phyloP scores from a whole-genome alignment of 2,797 vertebrate species.

The Sebastes kiyomatsui region DNA sequence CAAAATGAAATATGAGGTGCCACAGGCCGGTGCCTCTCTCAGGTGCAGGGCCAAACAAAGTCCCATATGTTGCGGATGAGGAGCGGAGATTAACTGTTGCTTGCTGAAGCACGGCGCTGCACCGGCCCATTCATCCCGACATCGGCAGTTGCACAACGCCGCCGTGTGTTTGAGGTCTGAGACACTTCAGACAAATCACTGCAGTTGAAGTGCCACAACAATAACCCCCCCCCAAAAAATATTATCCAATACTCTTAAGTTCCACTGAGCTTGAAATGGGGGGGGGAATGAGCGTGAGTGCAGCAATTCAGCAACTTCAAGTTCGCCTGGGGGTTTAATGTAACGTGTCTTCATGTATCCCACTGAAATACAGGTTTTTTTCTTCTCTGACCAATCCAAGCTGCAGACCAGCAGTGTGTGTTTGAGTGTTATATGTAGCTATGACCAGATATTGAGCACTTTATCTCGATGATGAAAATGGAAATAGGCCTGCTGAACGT shows the following conservation, averaged over 20 bases:
- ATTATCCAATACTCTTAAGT: conserved; percentile 37
- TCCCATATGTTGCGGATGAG: conserved; percentile 62
- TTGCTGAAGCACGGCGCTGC: conserved; percentile 45
- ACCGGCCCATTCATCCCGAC: conserved; percentile 36
- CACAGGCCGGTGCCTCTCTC: conserved; percentile 58
- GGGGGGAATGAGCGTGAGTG: neutral
- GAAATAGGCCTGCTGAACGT: conserved; percentile 55
- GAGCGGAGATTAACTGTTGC: conserved; percentile 71
- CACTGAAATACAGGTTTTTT: neutral
- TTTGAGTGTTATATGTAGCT: neutral
- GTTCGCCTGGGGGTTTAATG: conserved; percentile 25
- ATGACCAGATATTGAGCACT: conserved; percentile 47
- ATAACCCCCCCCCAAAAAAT: conserved; percentile 1
- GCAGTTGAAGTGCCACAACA: conserved; percentile 47
- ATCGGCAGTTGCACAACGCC: neutral
- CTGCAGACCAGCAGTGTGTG: conserved; percentile 3
- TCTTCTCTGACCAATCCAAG: neutral
- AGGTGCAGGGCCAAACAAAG: conserved; percentile 74
- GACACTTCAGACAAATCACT: conserved; percentile 54
- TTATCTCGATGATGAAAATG: conserved; percentile 68
- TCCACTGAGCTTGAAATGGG: conserved; percentile 47
- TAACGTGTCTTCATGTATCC: conserved; percentile 13
- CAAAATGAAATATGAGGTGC: conserved; percentile 79
- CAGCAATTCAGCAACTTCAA: conserved; percentile 33
- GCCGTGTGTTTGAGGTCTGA: conserved; percentile 2